phyloP scores from a whole-genome alignment of 2,888 invertebrate species.

The Drosophila villosipedis region DNA sequence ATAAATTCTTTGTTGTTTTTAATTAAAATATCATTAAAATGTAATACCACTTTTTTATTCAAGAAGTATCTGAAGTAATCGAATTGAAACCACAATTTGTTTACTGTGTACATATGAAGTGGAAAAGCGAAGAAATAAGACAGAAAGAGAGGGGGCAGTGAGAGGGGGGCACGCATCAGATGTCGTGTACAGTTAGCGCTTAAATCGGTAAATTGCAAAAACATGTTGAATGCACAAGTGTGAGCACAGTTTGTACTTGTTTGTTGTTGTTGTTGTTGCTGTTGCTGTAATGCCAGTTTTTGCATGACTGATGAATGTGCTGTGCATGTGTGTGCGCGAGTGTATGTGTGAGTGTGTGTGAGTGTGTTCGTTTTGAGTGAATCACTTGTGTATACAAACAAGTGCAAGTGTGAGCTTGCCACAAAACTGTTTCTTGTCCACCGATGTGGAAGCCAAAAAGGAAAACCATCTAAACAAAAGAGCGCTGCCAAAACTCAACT shows the following conservation, averaged over 20 bases:
- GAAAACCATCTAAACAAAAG: constrained; percentile 46
- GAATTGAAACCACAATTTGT: not conserved
- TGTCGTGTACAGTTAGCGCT: constrained; percentile 65
- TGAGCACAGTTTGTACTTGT: constrained; percentile 21
- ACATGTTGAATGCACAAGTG: constrained; percentile 68
- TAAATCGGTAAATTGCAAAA: constrained; percentile 79
- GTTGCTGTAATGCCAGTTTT: constrained; percentile 18
- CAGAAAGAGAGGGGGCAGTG: not conserved
- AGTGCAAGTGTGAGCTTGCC: constrained; percentile 16
- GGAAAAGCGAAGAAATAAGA: not conserved
- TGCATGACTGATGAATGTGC: constrained; percentile 75
- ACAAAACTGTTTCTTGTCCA: constrained; percentile 34
- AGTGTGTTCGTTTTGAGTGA: constrained; percentile 41
- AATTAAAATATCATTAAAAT: not conserved
- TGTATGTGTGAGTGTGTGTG: not conserved
- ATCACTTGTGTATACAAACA: constrained; percentile 27
- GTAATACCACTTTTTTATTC: not conserved
- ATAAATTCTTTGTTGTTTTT: not conserved
- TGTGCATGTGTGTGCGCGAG: constrained; percentile 25
- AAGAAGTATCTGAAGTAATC: not conserved
- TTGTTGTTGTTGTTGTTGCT: constrained; percentile 41
- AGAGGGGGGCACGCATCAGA: constrained; percentile 12
- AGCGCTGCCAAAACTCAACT: constrained; percentile 50
- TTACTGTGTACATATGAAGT: not conserved
- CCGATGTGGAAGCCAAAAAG: constrained; percentile 18